Conservation (phyloP, 2,113 vertebrate genomes). For the Brachypodius melanocephalos region DNA sequence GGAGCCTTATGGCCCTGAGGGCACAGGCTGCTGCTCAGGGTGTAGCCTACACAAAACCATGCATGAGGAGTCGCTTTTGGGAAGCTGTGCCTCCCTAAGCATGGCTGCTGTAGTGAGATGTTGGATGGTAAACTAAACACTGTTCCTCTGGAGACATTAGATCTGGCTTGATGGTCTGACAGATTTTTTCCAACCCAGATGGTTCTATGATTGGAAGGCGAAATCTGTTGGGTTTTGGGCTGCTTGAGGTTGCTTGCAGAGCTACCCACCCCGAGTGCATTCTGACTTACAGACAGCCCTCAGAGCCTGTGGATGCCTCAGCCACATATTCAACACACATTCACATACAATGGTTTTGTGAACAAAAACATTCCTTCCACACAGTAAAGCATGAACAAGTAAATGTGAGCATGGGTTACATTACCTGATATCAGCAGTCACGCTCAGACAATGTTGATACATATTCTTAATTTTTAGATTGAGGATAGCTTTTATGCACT, state of each 20-base stretch:
- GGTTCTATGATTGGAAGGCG: background rate
- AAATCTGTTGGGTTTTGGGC: background rate
- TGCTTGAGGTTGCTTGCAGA: background rate
- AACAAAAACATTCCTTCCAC: background rate
- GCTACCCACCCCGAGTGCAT: background rate
- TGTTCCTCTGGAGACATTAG: background rate
- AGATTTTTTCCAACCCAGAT: background rate
- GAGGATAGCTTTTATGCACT: background rate
- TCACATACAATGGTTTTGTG: background rate
- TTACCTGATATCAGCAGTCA: background rate
- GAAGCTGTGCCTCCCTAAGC: background rate
- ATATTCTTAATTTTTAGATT: background rate
- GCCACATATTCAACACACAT: fast-evolving
- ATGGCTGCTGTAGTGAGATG: background rate
- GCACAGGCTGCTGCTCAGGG: fast-evolving
- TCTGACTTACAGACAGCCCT: background rate
- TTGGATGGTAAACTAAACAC: background rate
- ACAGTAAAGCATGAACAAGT: background rate
- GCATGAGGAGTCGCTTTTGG: fast-evolving
- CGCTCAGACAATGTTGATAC: background rate
- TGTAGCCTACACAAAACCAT: background rate
- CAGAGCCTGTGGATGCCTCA: background rate
- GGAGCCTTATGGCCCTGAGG: fast-evolving
- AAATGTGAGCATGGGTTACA: background rate
- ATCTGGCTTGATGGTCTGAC: background rate